phyloP scores from a whole-genome alignment of 2,888 invertebrate genomes.

The Yponomeuta evonymella region DNA sequence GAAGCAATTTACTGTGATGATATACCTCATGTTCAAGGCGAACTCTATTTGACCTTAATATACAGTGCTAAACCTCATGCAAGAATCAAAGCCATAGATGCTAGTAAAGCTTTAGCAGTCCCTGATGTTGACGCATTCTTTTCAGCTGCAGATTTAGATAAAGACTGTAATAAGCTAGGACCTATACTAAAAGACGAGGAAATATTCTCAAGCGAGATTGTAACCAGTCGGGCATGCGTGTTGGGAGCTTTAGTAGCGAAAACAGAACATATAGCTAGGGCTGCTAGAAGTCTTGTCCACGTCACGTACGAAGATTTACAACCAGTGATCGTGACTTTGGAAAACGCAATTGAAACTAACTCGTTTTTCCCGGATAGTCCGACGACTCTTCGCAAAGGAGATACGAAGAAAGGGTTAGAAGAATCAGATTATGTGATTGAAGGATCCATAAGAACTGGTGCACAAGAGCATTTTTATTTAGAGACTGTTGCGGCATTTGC shows the following conservation, averaged over 20 bases:
- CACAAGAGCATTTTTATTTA: conserved; percentile 94
- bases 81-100: conserved; percentile 84
- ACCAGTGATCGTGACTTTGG: conserved; percentile 89
- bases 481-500: conserved; percentile 83
- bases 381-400: conserved; percentile 76
- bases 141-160: conserved; percentile 83
- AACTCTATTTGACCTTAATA: conserved; percentile 86
- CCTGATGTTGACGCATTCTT: conserved; percentile 88
- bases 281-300: conserved; percentile 84
- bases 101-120: conserved; percentile 81
- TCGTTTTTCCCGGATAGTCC: conserved; percentile 80
- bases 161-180: conserved; percentile 80
- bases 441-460: conserved; percentile 83
- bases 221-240: conserved; percentile 86
- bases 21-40: conserved; percentile 82
- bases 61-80: conserved; percentile 88
- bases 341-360: conserved; percentile 85
- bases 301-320: conserved; percentile 86
- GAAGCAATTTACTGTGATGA: conserved; percentile 96
- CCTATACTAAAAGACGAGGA: conserved; percentile 87
- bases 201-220: conserved; percentile 84
- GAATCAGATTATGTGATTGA: conserved; percentile 80
- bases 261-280: conserved; percentile 84
- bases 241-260: conserved; percentile 87
- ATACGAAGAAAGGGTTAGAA: conserved; percentile 80